These are phyloP conservation scores for Ligdia adustata DNA, from an alignment of 2,888 invertebrate genomes.

Conservation along the genomic window DNA sequence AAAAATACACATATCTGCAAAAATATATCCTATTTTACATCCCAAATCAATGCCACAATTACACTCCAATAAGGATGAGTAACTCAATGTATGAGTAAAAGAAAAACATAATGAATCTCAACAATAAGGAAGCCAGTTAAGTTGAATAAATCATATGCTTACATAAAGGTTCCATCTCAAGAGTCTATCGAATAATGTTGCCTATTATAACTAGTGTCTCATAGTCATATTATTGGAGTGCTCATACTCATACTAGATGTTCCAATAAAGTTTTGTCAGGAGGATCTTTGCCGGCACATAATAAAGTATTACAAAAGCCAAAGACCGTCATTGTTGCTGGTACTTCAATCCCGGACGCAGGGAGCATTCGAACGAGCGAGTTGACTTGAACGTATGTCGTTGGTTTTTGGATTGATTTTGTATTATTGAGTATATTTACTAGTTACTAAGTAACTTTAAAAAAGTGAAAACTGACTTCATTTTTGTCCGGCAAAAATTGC, in stretches of 20 bases:
- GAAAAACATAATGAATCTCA: constrained; percentile 12
- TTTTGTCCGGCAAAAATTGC: too few species aligned
- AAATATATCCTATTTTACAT: too few species aligned
- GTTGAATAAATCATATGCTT: constrained; percentile 37
- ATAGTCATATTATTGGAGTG: constrained; percentile 71
- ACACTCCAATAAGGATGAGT: constrained; percentile 23
- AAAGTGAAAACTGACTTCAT: neutral
- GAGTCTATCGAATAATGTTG: constrained; percentile 59
- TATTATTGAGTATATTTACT: too few species aligned
- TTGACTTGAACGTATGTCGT: constrained; percentile 39
- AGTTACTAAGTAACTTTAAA: too few species aligned
- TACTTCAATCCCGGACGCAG: constrained; percentile 76
- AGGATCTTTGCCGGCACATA: constrained; percentile 82
- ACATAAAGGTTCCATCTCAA: constrained; percentile 44
- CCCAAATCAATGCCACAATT: constrained; percentile 21
- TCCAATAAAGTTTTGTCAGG: constrained; percentile 83
- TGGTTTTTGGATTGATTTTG: neutral
- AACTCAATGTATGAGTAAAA: constrained; percentile 13
- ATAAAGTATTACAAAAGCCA: constrained; percentile 84
- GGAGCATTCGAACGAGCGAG: constrained; percentile 54
- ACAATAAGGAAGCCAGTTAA: constrained; percentile 32
- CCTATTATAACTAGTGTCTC: constrained; percentile 67
- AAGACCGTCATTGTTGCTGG: constrained; percentile 83
- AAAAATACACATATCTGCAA: too few species aligned
- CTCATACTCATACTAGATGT: constrained; percentile 78